Base-by-base conservation (phyloP, 2,113 vertebrate genomes). In the Penelope pileata region DNA sequence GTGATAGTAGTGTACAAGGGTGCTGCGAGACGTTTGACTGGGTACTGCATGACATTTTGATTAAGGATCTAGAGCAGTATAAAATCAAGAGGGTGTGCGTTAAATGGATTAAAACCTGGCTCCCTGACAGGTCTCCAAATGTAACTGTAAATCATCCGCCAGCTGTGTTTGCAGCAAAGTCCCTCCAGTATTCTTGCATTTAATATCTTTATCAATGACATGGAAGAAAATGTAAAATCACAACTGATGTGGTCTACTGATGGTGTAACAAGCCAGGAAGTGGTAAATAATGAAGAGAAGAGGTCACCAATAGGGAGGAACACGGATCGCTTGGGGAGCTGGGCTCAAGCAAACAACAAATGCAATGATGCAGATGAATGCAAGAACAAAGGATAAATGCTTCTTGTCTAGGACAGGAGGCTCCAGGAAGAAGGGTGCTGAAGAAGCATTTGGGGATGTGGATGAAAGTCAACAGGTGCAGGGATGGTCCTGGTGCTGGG, bases 91-190 rank as follows among this genome's bases (percentile, higher is more conserved):
- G 91, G 74, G 86, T 97, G 89, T 93, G 77, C 73, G 29, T 79
- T 97, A 95, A 92, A 79, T 91, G 92, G 83, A 95, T 95, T 94
- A 97, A 97, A 95, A 95, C 86, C 95, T 94, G 95, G 94, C 96
- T 93, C 40, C 48, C 89, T 97, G 96, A 97, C 96, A 94, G 93
- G 66, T 92, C 94, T 96, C 95, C 88, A 91, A 94, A 96, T 91
- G 83, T 82, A 84, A 94, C 86, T 97, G 96, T 96, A 97, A 97
- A 97, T 97, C 95, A 95, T 95, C 93, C 1, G 43, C 81, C 86
- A 89, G 91, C 95, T 94, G 88, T 91, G 89, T 95, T 94, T 95
- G 92, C 62, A 93, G 73, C 69, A 32, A 91, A 84, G 91, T 94
- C 91, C 83, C 70, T 94, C 36, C 91, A 92, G 89, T 94, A 79